Percentiles rank a stretch among this genome's conserved stretches.
Conservation (phyloP, 2,888 invertebrate species). For the Scrobipalpa costella region DNA sequence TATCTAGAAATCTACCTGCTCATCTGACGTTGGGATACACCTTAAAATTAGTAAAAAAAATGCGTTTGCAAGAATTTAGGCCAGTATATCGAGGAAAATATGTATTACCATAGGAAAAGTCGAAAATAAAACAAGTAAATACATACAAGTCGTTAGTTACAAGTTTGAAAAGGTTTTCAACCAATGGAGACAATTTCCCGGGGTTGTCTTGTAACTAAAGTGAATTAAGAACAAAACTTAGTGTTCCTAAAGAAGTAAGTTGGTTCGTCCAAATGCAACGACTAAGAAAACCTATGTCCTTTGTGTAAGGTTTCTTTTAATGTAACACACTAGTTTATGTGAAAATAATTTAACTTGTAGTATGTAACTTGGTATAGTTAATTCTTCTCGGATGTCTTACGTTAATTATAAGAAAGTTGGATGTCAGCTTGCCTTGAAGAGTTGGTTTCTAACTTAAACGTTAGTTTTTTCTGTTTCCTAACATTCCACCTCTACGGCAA, state of each 20-base stretch:
- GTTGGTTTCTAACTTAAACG: slow-evolving; percentile 2
- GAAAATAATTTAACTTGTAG: slow-evolving; percentile 5
- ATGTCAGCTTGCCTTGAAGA: background rate
- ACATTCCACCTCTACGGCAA: background rate
- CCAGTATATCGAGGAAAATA: too few relatives aligned
- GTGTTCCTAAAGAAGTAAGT: background rate
- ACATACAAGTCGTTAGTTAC: too few relatives aligned
- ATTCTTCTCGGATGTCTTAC: background rate
- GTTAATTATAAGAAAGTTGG: slow-evolving; percentile 10
- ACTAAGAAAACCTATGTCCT: background rate
- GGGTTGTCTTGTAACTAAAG: background rate
- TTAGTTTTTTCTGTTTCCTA: slow-evolving; percentile 2
- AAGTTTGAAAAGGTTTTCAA: too few relatives aligned
- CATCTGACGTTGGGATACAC: too few relatives aligned
- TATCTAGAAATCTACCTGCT: too few relatives aligned
- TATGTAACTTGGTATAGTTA: slow-evolving; percentile 4
- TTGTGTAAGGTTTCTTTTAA: background rate
- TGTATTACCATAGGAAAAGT: too few relatives aligned
- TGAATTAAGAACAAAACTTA: background rate
- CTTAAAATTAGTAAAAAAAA: too few relatives aligned
- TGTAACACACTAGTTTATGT: background rate
- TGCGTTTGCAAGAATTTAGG: too few relatives aligned
- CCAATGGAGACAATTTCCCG: background rate
- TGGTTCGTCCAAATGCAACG: background rate
- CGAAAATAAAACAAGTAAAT: too few relatives aligned